These are phyloP conservation scores for Zygothrica quintamaculata DNA, from an alignment of 2,888 invertebrate genomes.

Conservation along the genomic window DNA sequence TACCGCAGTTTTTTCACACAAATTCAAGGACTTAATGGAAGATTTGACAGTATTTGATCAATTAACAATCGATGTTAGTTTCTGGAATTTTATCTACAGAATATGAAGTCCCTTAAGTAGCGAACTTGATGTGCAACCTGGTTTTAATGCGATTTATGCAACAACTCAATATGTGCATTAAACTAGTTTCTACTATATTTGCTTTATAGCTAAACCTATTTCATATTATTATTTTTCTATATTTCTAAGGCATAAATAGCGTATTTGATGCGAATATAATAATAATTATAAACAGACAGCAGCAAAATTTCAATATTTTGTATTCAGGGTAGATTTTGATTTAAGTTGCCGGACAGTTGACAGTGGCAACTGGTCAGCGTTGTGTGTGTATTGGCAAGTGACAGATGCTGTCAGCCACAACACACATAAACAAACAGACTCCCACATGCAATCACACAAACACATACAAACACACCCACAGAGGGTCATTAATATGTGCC, in stretches of 20 bases:
- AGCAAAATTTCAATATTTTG: not conserved
- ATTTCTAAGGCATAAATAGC: constrained; percentile 1
- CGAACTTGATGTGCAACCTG: too few relatives aligned
- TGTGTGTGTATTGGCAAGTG: constrained; percentile 69
- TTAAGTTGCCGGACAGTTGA: constrained; percentile 66
- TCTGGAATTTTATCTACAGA: too few relatives aligned
- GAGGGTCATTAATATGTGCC: constrained; percentile 47
- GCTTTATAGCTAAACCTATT: too few relatives aligned
- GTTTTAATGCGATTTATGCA: too few relatives aligned
- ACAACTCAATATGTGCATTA: too few relatives aligned
- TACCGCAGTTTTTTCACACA: too few relatives aligned
- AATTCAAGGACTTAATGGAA: too few relatives aligned
- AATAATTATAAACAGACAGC: constrained; percentile 17
- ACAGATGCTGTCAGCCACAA: constrained; percentile 80
- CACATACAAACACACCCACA: constrained; percentile 10
- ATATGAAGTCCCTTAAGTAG: too few relatives aligned
- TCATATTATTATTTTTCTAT: not conserved
- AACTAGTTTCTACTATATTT: too few relatives aligned
- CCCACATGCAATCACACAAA: not conserved
- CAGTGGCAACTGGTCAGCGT: constrained; percentile 32
- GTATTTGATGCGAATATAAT: not conserved
- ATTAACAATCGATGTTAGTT: too few relatives aligned
- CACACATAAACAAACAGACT: constrained; percentile 44
- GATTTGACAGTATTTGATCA: too few relatives aligned
- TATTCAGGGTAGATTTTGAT: constrained; percentile 57